Conservation (phyloP, 2,797 vertebrate genomes). For the Phataginus tetradactyla region DNA sequence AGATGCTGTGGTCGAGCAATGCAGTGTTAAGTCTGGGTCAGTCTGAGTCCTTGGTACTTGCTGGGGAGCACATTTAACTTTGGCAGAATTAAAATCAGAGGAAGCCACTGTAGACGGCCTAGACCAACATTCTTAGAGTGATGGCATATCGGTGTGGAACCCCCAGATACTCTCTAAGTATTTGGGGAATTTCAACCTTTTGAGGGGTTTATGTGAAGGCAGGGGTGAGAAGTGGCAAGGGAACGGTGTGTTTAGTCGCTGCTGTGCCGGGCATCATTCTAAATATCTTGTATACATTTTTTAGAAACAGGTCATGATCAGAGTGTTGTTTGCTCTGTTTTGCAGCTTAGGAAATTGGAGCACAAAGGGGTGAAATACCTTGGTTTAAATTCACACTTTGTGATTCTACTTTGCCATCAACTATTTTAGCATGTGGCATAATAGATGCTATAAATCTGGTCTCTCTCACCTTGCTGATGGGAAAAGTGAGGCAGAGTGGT, state of each 20-base stretch:
- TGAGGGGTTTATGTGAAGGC: not conserved
- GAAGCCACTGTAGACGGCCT: not conserved
- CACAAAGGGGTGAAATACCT: not conserved
- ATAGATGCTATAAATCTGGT: too few species aligned
- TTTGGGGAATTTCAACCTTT: not conserved
- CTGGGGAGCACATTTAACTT: not conserved
- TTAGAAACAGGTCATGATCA: not conserved
- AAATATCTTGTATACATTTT: not conserved
- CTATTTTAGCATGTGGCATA: not conserved
- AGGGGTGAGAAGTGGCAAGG: not conserved
- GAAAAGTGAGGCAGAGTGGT: not conserved
- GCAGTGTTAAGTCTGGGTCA: not conserved
- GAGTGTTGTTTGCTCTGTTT: not conserved
- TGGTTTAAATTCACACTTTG: not conserved
- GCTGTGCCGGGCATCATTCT: not conserved
- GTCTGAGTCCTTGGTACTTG: not conserved
- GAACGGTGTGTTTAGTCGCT: not conserved
- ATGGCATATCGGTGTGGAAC: not conserved
- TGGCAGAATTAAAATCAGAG: not conserved
- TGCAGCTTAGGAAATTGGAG: not conserved
- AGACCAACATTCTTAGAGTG: not conserved
- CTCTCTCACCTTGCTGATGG: not conserved
- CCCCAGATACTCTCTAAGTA: not conserved
- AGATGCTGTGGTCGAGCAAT: not conserved
- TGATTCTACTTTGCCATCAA: not conserved